Evolutionary conservation across 1,140 invertebrate species (phyloP), one percentile per base, ranked within the genome.

Genomic region (Drosophila athabasca): DNA sequence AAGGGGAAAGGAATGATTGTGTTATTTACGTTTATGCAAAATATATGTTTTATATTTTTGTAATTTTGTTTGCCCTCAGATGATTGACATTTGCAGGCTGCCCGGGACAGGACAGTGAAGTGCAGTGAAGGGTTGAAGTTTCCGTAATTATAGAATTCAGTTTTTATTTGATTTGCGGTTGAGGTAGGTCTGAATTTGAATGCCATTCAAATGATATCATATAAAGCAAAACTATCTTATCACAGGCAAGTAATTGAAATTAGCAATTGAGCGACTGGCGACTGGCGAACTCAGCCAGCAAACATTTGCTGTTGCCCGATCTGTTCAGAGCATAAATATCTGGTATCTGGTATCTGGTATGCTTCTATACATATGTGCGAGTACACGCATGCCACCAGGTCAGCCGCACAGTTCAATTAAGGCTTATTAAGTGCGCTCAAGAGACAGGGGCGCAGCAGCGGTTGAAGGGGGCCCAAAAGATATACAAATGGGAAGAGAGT

Each of bases 321-420:
- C 31, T 31, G 31, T 8, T 9, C 15, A 22, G 43, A 35, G 31
- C 60, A 55, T 26, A 39, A 39, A 52, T 41, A 24, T 35, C 24
- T 24, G 24, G 1, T 54, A 61, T 35, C 19, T n/a, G 26, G 31
- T 49, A 17, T 65, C 62, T 69, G 64, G 39, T 46, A 26, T 46
- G 46, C 48, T 62, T 49, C 51, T 44, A 50, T 44, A 62, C 49
- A 53, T n/a, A 26, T 44, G 24, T 64, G 35, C n/a, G 43, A 26
- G 49, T 31, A 41, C 52, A 59, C 62, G 62, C 44, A 71, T 49
- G 79, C 61, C 82, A 67, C 44, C 82, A 78, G 82, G 82, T 85
- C 82, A 87, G 62, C 66, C 62, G 62, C 77, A 75, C 83, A 87
- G 82, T 87, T 81, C 82, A 85, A 85, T 85, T 85, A 82, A 87